These are phyloP conservation scores for Ganaspis sp. DNA, from an alignment of 1,140 invertebrate genomes.

Conservation along the genomic window DNA sequence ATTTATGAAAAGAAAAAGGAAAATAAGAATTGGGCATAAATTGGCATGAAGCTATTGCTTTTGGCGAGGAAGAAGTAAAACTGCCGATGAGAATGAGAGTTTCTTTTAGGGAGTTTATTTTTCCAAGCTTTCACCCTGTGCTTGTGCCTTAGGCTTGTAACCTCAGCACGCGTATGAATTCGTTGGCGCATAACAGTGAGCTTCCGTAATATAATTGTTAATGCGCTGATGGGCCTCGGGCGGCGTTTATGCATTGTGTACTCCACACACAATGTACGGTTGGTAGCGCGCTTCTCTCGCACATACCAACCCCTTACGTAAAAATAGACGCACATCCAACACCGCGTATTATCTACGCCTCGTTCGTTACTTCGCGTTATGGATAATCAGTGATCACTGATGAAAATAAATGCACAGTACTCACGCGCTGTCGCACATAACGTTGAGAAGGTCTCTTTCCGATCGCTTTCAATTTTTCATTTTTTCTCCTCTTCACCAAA, in stretches of 20 bases:
- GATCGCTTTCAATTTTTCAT: slow-evolving; percentile 29
- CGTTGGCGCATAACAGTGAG: slow-evolving; percentile 67
- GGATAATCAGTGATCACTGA: slow-evolving; percentile 52
- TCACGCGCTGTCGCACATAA: not conserved
- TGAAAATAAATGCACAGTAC: slow-evolving; percentile 14
- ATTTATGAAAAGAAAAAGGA: too few relatives aligned
- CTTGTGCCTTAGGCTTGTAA: slow-evolving; percentile 46
- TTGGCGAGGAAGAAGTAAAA: too few relatives aligned
- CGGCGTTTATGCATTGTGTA: slow-evolving; percentile 64
- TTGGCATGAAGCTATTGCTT: too few relatives aligned
- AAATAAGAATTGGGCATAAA: too few relatives aligned
- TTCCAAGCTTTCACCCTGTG: slow-evolving; percentile 51
- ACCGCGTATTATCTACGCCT: slow-evolving; percentile 54
- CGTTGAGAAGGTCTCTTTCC: slow-evolving; percentile 33
- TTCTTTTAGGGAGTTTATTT: slow-evolving; percentile 54
- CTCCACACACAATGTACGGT: slow-evolving; percentile 39
- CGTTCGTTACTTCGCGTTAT: slow-evolving; percentile 55
- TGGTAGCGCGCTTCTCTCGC: slow-evolving; percentile 46
- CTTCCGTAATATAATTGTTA: slow-evolving; percentile 73
- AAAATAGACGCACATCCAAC: slow-evolving; percentile 62
- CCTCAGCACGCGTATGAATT: slow-evolving; percentile 63
- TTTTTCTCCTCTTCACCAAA: not conserved
- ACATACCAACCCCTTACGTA: slow-evolving; percentile 64
- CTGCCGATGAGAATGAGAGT: not conserved
- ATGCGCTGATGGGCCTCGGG: slow-evolving; percentile 69